phyloP scores from a whole-genome alignment of 37 sponge, comb jelly and placozoan species.

The Geodia barretti region DNA sequence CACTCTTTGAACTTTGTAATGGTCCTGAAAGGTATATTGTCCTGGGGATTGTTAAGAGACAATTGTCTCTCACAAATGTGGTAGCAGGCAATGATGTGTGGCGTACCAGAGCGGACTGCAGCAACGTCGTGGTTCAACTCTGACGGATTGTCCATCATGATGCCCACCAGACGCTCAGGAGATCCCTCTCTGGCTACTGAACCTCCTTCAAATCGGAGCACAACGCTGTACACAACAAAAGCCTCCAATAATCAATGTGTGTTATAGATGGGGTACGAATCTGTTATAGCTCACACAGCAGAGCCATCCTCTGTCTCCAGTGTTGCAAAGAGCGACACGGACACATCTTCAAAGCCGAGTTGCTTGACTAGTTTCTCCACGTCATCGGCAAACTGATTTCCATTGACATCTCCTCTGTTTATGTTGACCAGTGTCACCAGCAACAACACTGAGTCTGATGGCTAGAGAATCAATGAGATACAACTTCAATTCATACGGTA shows the following conservation, averaged over 20 bases:
- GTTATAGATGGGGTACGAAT: too few relatives aligned
- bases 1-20: too few relatives aligned
- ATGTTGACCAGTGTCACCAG: not conserved
- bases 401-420: not conserved
- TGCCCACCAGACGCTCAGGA: not conserved
- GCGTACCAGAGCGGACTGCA: not conserved
- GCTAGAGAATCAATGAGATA: too few relatives aligned
- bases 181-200: not conserved
- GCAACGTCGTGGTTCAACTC: not conserved
- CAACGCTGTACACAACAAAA: not conserved
- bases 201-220: not conserved
- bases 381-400: not conserved
- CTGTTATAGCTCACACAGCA: not conserved
- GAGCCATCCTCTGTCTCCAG: not conserved
- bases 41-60: too few relatives aligned
- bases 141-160: not conserved
- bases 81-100: not conserved
- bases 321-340: not conserved
- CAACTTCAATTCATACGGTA: not conserved
- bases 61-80: too few relatives aligned
- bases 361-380: not conserved
- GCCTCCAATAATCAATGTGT: too few relatives aligned
- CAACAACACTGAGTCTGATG: not conserved
- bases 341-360: not conserved
- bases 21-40: too few relatives aligned